Evolutionary conservation across 2,797 vertebrate genomes (phyloP).

Genomic region (Micromesistius poutassou): DNA sequence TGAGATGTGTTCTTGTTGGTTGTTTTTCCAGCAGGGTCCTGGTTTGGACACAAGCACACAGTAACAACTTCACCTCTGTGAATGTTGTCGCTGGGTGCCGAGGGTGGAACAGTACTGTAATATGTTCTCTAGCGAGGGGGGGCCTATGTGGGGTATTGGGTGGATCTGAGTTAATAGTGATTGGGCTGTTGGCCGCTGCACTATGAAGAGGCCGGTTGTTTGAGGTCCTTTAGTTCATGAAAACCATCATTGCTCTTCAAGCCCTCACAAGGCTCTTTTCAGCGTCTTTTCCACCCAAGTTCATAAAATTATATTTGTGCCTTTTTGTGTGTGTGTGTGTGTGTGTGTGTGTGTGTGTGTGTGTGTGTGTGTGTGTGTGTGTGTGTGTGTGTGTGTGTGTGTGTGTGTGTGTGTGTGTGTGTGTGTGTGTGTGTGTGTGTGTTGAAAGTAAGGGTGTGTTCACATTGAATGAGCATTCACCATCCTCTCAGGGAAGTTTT

Average conservation of each 20-base stretch:
- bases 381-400: constrained; percentile 1
- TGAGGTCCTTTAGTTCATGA: constrained; percentile 18
- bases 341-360: constrained; percentile 1
- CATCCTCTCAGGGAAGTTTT: constrained; percentile 57
- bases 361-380: constrained; percentile 14
- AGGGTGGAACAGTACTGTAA: constrained; percentile 5
- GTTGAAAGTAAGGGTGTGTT: constrained; percentile 38
- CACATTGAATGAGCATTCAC: constrained; percentile 55
- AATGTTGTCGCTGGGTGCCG: neutral
- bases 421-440: constrained; percentile 11
- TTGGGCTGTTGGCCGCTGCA: neutral
- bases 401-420: neutral
- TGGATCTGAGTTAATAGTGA: neutral
- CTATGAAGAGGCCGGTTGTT: neutral
- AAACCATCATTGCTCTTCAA: neutral
- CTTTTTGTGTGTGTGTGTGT: neutral
- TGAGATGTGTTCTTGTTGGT: neutral
- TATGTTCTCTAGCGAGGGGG: neutral
- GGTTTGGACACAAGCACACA: neutral
- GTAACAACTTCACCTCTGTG: neutral
- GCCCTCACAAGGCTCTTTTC: constrained; percentile 56
- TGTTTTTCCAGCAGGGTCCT: neutral
- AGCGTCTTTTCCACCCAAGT: constrained; percentile 47
- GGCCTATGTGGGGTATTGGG: neutral
- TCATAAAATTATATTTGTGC: constrained; percentile 25